These are phyloP conservation scores for Brachionus asplanchnoidis DNA, from an alignment of 1,140 invertebrate genomes.

Conservation along the genomic window DNA sequence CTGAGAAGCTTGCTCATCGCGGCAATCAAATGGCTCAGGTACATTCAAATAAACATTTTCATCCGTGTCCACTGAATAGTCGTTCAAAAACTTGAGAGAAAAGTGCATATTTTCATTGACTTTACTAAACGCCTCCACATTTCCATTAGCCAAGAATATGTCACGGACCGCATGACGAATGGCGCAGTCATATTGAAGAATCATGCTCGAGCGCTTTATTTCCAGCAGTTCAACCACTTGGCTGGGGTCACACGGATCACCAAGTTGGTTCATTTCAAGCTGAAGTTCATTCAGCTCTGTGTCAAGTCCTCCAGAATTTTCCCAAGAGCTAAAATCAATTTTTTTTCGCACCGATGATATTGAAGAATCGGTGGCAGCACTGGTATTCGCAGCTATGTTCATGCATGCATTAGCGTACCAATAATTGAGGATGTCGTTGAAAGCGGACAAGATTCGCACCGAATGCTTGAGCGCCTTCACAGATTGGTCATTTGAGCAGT, in stretches of 20 bases:
- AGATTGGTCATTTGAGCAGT: constrained; percentile 48
- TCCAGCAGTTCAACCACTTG: constrained; percentile 49
- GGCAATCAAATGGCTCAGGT: constrained; percentile 54
- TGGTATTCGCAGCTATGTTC: constrained; percentile 43
- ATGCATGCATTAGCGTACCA: constrained; percentile 34
- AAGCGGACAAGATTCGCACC: constrained; percentile 51
- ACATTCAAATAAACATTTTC: constrained; percentile 48
- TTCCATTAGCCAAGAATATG: constrained; percentile 34
- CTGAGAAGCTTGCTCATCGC: constrained; percentile 47
- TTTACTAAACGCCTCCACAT: constrained; percentile 43
- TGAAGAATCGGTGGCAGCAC: not conserved
- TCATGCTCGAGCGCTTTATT: constrained; percentile 53
- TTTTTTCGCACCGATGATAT: not conserved
- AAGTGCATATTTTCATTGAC: constrained; percentile 50
- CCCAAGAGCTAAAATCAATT: constrained; percentile 35
- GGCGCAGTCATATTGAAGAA: constrained; percentile 54
- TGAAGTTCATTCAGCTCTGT: constrained; percentile 55
- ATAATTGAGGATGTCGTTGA: constrained; percentile 38
- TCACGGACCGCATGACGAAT: constrained; percentile 46
- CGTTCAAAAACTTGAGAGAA: constrained; percentile 52
- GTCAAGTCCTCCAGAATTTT: constrained; percentile 45
- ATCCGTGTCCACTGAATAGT: constrained; percentile 47
- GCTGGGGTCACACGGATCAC: constrained; percentile 47
- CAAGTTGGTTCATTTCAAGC: constrained; percentile 52
- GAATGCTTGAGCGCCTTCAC: constrained; percentile 47